Base-by-base conservation (phyloP, 2,797 vertebrate genomes). In the Antrozous pallidus region DNA sequence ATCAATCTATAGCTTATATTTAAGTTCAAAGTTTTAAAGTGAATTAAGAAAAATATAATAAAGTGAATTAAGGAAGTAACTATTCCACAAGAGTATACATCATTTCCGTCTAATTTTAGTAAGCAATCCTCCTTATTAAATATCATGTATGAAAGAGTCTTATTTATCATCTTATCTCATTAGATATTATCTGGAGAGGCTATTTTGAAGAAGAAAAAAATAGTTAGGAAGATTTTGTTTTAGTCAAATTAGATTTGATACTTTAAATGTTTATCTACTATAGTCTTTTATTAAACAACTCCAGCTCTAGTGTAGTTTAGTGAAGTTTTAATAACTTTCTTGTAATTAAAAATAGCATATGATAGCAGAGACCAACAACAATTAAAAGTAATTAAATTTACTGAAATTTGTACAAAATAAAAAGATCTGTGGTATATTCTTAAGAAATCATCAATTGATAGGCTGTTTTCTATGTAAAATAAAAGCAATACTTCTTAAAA, bases 401-500 rank as follows among this genome's bases (percentile, higher is more conserved):
- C 97, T 97, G 98, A 99, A 99, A 98, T 98, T 98, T 98, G 98
- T 99, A 99, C 98, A 98, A 99, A 99, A 98, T 98, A 98, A 98
- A 98, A 98, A 99, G 98, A 99, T 99, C 80, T 97, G 96, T 96
- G 98, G 98, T 99, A 99, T 98, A 99, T 98, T 98, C 97, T 98
- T 98, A 98, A 98, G 98, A 98, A 98, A 98, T 98, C 99, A 99
- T 99, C 98, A 98, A 98, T 97, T 98, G 98, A 98, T 98, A 98
- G 98, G 98, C 98, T 97, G 98, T 99, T 99, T 99, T 98, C 98
- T 98, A 98, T 98, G 98, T 97, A 98, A 99, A 99, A 99, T 98
- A 98, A 98, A 99, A 98, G n/a, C 98, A 99, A 98, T 98, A 98
- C 98, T 99, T 99, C 99, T 99, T 98, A 98, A 99, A 99, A 99